phyloP scores from a whole-genome alignment of 2,113 vertebrate species.

The Erythrolamprus reginae region DNA sequence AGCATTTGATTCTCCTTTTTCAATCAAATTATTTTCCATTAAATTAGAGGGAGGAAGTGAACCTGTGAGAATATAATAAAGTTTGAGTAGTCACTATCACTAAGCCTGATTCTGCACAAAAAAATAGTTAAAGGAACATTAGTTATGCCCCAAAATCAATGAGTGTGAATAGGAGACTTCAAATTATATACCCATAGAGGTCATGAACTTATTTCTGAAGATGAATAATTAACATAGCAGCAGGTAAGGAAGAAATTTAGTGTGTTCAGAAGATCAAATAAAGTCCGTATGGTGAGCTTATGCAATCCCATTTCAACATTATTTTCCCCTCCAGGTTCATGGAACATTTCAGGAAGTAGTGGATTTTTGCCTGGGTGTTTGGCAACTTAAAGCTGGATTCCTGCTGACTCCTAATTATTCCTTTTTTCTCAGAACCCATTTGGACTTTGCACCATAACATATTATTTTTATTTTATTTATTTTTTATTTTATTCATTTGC shows the following conservation, averaged over 20 bases:
- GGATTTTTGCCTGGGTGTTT: neutral
- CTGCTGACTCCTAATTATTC: neutral
- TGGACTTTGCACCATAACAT: neutral
- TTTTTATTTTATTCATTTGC: too few species aligned
- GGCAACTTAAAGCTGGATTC: neutral
- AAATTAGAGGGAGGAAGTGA: neutral
- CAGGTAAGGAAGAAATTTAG: neutral
- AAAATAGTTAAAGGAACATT: constrained; percentile 45
- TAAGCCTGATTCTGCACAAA: constrained; percentile 28
- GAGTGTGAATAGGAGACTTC: neutral
- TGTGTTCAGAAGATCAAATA: neutral
- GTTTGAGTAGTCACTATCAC: neutral
- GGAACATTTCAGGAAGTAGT: neutral
- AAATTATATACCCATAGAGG: neutral
- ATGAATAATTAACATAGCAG: neutral
- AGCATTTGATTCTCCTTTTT: constrained; percentile 9
- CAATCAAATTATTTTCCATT: constrained; percentile 30
- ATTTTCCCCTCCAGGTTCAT: neutral
- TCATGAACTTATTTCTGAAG: constrained; percentile 20
- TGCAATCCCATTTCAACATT: neutral
- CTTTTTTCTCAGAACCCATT: neutral
- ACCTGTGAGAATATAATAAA: neutral
- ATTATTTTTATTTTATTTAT: too few species aligned
- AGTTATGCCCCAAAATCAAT: neutral
- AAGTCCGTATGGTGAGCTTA: too few species aligned